Evolutionary conservation across 1,140 invertebrate species (phyloP).

Genomic region (Cydia pomonella): DNA sequence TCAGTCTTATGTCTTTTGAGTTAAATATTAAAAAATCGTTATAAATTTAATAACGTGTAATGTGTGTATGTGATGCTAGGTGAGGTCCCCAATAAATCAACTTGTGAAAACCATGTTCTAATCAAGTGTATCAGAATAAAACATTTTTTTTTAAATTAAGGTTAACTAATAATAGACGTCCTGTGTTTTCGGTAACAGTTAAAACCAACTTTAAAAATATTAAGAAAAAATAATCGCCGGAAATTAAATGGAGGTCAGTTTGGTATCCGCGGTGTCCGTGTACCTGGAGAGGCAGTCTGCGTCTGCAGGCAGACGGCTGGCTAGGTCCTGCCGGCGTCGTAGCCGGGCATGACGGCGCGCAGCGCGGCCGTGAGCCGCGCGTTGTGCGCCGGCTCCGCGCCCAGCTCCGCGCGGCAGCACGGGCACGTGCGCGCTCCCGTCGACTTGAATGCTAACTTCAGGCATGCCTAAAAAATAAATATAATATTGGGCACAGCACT

Average conservation of each 20-base stretch:
- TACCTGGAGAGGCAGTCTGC: neutral
- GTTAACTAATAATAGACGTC: neutral
- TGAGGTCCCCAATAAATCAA: neutral
- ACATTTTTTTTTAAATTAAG: neutral
- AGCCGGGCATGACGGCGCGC: slow-evolving; percentile 83
- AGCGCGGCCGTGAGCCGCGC: slow-evolving; percentile 80
- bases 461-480: slow-evolving; percentile 78
- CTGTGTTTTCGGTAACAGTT: neutral
- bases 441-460: slow-evolving; percentile 85
- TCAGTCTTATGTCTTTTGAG: no score
- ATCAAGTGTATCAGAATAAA: neutral
- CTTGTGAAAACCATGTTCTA: neutral
- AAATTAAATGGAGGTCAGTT: neutral
- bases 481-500: neutral
- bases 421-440: slow-evolving; percentile 86
- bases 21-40: no score
- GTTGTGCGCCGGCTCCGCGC: slow-evolving; percentile 82
- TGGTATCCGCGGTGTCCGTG: neutral
- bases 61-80: neutral
- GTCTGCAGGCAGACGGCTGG: neutral
- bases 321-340: slow-evolving; percentile 80
- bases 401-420: slow-evolving; percentile 84
- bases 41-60: no score
- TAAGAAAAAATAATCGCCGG: neutral
- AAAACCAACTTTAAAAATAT: neutral